Conservation (phyloP, 2,888 invertebrate genomes). For the Cryptosula pallasiana region DNA sequence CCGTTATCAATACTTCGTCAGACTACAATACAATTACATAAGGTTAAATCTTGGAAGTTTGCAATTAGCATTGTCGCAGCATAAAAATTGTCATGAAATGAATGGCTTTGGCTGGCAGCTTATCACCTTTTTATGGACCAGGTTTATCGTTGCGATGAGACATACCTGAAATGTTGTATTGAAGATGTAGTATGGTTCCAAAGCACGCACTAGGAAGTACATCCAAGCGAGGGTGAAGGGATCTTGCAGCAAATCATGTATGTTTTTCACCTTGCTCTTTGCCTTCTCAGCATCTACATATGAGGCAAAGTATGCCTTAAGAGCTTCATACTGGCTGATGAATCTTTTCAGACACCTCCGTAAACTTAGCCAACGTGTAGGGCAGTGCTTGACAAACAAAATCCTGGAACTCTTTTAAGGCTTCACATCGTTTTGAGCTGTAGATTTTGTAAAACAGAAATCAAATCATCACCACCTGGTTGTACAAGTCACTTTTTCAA, state of each 20-base stretch:
- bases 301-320: constrained; percentile 26
- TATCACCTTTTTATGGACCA: background rate
- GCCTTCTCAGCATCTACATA: constrained; percentile 27
- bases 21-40: too few relatives aligned
- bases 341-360: background rate
- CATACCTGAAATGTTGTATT: constrained; percentile 3
- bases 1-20: background rate
- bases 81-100: too few relatives aligned
- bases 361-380: background rate
- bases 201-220: background rate
- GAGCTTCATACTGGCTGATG: background rate
- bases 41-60: too few relatives aligned
- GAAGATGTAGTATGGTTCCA: constrained; percentile 4
- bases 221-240: background rate
- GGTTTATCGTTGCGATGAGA: too few relatives aligned
- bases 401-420: background rate
- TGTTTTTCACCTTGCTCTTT: constrained; percentile 14
- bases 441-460: background rate
- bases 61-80: too few relatives aligned
- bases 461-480: too few relatives aligned
- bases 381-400: constrained; percentile 24
- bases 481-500: too few relatives aligned
- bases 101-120: too few relatives aligned
- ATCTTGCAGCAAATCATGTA: background rate
- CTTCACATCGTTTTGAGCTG: constrained; percentile 1